These are phyloP conservation scores for Drepana falcataria DNA, from an alignment of 2,888 invertebrate genomes.

Conservation along the genomic window DNA sequence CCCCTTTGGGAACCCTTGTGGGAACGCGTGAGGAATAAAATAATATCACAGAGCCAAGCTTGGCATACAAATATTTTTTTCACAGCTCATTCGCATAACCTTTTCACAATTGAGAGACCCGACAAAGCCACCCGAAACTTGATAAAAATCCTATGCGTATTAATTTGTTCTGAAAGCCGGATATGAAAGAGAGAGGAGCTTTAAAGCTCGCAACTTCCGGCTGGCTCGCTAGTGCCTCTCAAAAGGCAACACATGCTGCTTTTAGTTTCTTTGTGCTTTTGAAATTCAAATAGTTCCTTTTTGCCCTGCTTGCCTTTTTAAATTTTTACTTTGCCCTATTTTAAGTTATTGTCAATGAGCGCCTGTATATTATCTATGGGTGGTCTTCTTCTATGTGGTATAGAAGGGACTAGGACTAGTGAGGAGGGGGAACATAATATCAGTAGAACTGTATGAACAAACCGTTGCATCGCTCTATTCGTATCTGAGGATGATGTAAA, in stretches of 20 bases:
- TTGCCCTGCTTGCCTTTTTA: slow-evolving; percentile 9
- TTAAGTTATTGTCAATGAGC: slow-evolving; percentile 7
- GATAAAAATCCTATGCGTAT: slow-evolving; percentile 27
- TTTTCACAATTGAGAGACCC: neutral
- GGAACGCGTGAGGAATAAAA: no score
- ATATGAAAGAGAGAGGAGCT: slow-evolving; percentile 47
- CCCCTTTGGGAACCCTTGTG: no score
- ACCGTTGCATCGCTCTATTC: no score
- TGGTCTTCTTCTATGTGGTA: no score
- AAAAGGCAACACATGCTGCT: slow-evolving; percentile 48
- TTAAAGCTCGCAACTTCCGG: slow-evolving; percentile 39
- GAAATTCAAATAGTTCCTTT: slow-evolving; percentile 31
- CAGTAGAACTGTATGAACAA: no score
- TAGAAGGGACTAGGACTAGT: no score
- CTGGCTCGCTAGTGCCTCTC: slow-evolving; percentile 29
- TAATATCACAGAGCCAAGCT: no score
- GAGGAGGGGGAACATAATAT: no score
- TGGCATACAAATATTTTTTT: no score
- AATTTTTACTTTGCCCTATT: slow-evolving; percentile 13
- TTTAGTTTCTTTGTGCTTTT: slow-evolving; percentile 46
- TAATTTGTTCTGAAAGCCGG: slow-evolving; percentile 42
- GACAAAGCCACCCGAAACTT: slow-evolving; percentile 11
- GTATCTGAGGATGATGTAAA: no score
- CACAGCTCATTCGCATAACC: no score
- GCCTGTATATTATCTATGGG: no score